Evolutionary conservation across 1,140 invertebrate species (phyloP), one percentile per base, ranked within the genome.

Genomic region (Elysia chlorotica): DNA sequence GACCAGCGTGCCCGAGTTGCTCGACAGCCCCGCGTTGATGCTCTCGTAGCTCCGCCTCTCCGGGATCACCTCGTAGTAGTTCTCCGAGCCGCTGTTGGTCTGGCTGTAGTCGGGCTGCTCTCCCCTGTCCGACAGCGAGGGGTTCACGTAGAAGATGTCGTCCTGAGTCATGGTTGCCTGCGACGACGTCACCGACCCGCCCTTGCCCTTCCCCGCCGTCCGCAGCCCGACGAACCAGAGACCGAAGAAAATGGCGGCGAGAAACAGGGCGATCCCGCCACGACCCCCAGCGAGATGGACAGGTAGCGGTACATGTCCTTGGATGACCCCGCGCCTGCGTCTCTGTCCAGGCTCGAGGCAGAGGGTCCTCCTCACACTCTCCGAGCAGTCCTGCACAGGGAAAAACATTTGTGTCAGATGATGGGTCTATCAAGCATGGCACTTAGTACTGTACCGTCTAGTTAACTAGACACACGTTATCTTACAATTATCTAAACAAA

Each of bases 101-200:
- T 82, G 83, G 68, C 80, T 83, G 48, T 81, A 82, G 41, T 82
- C 81, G 1, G 75, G 74, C 59, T 82, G 80, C n/a, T n/a, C n/a
- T 59, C 80, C 83, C 17, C 79, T 71, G 33, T 85, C 83, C 2
- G 82, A 84, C 33, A 85, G 74, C 1, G 83, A 85, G 0, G 82
- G 83, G 68, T 85, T 85, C 17, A 85, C 83, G 73, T 85, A 85
- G 71, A 85, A 85, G 23, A 85, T 82, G 73, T 85, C 83, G 72
- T 85, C 83, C 70, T 85, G 83, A 28, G 83, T 85, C 83, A 85
- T 85, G 23, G 83, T 85, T 0, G 83, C 83, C 35, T 85, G 83
- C n/a, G 78, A 80, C 73, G 83, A 85, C 54, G 83, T 85, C 65
- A 85, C 83, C 0, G 82, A 84, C 19, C 82, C 81, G 6, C 77